A percentile compares a stretch with the other conserved stretches of the same genome.
These are phyloP conservation scores for Hymenochirus boettgeri DNA, from an alignment of 2,113 vertebrate species.

Conservation along the genomic window DNA sequence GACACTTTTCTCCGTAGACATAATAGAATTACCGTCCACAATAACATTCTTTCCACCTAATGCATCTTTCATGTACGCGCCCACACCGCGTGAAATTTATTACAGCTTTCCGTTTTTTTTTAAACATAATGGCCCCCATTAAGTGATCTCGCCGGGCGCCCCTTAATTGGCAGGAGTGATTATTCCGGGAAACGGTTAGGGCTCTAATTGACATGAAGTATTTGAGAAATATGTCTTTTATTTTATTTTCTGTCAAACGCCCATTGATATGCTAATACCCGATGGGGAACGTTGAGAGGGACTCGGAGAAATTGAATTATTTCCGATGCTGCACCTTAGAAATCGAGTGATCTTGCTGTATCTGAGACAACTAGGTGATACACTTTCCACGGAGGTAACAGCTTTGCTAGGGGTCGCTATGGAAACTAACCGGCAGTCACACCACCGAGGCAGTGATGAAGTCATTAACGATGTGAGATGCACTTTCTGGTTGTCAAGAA, in stretches of 20 bases:
- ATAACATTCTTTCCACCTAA: slow-evolving; percentile 18
- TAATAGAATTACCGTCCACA: slow-evolving; percentile 27
- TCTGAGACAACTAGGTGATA: slow-evolving; percentile 72
- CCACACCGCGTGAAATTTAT: slow-evolving; percentile 66
- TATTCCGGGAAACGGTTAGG: slow-evolving; percentile 78
- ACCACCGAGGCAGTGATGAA: slow-evolving; percentile 74
- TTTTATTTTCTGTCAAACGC: slow-evolving; percentile 66
- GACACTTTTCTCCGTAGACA: slow-evolving; percentile 18
- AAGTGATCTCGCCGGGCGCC: slow-evolving; percentile 76
- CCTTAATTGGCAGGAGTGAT: slow-evolving; percentile 79
- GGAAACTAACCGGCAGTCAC: slow-evolving; percentile 74
- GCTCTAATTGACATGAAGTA: slow-evolving; percentile 80
- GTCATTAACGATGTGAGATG: slow-evolving; percentile 75
- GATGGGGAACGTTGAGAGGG: slow-evolving; percentile 75
- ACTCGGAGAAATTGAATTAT: slow-evolving; percentile 81
- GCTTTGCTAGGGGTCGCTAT: slow-evolving; percentile 68
- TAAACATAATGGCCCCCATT: slow-evolving; percentile 76
- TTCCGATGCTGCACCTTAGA: slow-evolving; percentile 74
- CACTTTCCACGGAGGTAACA: slow-evolving; percentile 73
- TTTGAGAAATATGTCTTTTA: slow-evolving; percentile 79
- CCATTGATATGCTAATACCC: slow-evolving; percentile 80
- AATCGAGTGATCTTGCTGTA: slow-evolving; percentile 78
- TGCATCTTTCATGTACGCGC: slow-evolving; percentile 57
- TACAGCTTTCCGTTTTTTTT: slow-evolving; percentile 59
- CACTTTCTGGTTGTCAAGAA: slow-evolving; percentile 76